Percentiles rank a stretch among this genome's conserved stretches.
Conservation (phyloP, 2,797 vertebrate species). For the Coccyzus lansbergi region DNA sequence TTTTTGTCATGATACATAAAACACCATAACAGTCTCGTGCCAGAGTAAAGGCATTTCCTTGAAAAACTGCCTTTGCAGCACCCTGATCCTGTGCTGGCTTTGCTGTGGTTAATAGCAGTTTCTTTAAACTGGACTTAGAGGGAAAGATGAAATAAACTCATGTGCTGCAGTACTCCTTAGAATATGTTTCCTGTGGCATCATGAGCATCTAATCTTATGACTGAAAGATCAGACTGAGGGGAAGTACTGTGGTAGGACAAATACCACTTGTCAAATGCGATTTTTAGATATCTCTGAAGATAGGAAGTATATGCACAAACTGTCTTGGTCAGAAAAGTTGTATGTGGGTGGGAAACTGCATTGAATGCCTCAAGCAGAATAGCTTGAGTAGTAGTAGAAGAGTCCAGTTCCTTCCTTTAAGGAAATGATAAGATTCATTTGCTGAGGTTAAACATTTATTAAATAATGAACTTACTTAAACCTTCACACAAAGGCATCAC, state of each 20-base stretch:
- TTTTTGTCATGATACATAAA: not conserved
- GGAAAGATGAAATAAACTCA: not conserved
- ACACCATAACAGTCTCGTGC: not conserved
- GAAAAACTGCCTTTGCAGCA: not conserved
- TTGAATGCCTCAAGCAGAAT: not conserved
- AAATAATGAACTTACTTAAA: conserved; percentile 39
- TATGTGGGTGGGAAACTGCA: not conserved
- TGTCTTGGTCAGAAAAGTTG: not conserved
- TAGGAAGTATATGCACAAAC: not conserved
- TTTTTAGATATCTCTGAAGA: not conserved
- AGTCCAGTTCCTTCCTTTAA: not conserved
- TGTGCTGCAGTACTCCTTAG: not conserved
- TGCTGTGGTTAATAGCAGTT: not conserved
- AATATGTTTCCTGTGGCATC: not conserved
- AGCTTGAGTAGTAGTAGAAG: not conserved
- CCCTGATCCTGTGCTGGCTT: not conserved
- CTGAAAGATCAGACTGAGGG: not conserved
- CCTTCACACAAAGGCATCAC: conserved; percentile 63
- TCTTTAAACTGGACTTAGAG: not conserved
- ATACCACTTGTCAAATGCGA: not conserved
- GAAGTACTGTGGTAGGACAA: not conserved
- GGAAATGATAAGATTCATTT: conserved; percentile 24
- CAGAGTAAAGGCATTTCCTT: not conserved
- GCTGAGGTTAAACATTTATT: conserved; percentile 59
- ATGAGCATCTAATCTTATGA: not conserved